Base-by-base conservation (phyloP, 1,140 invertebrate species). In the Apis dorsata region DNA sequence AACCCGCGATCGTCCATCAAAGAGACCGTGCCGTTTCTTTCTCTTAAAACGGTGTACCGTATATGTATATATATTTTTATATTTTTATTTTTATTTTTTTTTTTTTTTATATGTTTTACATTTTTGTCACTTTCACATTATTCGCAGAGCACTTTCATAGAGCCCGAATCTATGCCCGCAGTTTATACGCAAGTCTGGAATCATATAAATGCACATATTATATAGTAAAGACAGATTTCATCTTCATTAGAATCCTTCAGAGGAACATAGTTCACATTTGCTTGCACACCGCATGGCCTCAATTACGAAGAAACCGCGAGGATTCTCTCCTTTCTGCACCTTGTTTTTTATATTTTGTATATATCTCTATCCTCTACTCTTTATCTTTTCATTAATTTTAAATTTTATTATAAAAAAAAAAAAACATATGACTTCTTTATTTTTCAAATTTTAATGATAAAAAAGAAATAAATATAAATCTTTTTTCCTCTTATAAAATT, bases 151-250 rank as follows among this genome's bases (percentile, higher is more conserved):
- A 90, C 89, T 93, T 92, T 92, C 89, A 91, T 89, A 91, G 86
- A 92, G 91, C 91, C 90, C 91, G 91, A 90, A 91, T 90, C 89
- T 91, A 91, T 89, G 91, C 91, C 89, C 92, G 92, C 91, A 92
- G 92, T 92, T 90, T 92, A 92, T 92, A 92, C 89, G 91, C 90
- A 91, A 87, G 91, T 93, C 93, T 93, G 92, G 92, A 93, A 93
- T 93, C 93, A 93, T 93, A 93, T 93, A 93, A 93, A 93, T 93
- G 90, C 89, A 93, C 92, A 93, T 93, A 93, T 93, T 93, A 93
- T 92, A 93, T 91, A 91, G 88, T 93, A 93, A 93, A 93, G 91
- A 93, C 91, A 92, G 88, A 86, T 91, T 68, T 82, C 81, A 79
- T 76, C 77, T 91, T 83, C 90, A 91, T 55, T 10, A 82, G 69